Conservation (phyloP, 2,797 vertebrate genomes). For the Diceros bicornis region DNA sequence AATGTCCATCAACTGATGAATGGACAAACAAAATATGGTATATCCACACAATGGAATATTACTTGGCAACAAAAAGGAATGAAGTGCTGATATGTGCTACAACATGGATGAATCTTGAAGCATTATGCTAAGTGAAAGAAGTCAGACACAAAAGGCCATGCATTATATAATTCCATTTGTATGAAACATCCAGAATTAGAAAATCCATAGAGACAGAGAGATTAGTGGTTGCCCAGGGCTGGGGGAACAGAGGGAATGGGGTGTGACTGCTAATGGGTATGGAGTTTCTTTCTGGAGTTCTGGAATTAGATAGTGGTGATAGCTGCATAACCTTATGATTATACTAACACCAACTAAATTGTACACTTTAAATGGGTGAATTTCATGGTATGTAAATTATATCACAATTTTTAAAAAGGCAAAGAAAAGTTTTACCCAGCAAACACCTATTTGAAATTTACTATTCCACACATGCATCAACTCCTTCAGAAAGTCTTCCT, state of each 20-base stretch:
- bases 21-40: neutral
- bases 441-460: neutral
- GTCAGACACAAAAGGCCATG: neutral
- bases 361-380: neutral
- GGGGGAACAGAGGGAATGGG: neutral
- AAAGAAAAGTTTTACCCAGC: neutral
- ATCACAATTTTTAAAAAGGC: neutral
- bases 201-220: conserved; percentile 23
- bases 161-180: neutral
- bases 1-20: neutral
- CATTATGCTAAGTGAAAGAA: neutral
- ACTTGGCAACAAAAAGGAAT: neutral
- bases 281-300: neutral
- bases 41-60: neutral
- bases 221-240: neutral
- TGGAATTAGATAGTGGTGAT: conserved; percentile 4
- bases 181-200: conserved; percentile 38
- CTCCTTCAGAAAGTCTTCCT: neutral
- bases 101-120: conserved; percentile 10
- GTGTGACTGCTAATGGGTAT: neutral
- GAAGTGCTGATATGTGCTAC: neutral
- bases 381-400: neutral
- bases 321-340: neutral
- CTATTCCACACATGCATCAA: neutral
- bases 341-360: neutral